Evolutionary conservation across 2,113 vertebrate genomes (phyloP).

Genomic region (Mus spicilegus): DNA sequence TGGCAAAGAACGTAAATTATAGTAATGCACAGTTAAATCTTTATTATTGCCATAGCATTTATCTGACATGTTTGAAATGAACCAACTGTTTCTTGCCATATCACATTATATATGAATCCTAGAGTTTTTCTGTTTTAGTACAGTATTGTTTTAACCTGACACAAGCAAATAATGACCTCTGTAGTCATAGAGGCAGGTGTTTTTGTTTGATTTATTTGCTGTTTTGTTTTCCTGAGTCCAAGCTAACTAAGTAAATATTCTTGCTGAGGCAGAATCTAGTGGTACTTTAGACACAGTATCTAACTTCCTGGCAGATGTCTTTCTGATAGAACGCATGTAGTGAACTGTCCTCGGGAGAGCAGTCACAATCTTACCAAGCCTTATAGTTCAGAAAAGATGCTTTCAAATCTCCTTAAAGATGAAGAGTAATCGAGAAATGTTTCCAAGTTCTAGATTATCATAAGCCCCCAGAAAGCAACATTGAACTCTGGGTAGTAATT

Average conservation of each 20-base stretch:
- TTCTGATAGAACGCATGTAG: constrained; percentile 24
- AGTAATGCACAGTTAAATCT: constrained; percentile 14
- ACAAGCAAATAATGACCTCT: background rate
- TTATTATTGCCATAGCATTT: background rate
- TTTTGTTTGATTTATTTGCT: background rate
- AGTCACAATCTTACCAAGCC: background rate
- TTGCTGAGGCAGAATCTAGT: background rate
- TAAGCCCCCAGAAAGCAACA: background rate
- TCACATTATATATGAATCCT: constrained; percentile 24
- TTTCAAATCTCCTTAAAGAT: background rate
- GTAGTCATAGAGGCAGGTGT: background rate
- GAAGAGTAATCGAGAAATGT: constrained; percentile 4
- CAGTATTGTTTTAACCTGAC: constrained; percentile 38
- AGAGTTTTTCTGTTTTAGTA: background rate
- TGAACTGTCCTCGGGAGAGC: background rate
- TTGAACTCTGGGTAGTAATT: background rate
- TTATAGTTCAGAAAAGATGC: constrained; percentile 11
- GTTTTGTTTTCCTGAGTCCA: background rate
- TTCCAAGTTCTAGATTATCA: background rate
- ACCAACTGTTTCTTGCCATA: background rate
- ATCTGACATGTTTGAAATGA: constrained; percentile 10
- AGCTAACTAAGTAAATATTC: background rate
- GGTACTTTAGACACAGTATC: background rate
- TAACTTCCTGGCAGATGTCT: background rate
- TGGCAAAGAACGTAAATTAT: constrained; percentile 46